Percentiles rank a stretch among this genome's conserved stretches.
phyloP scores from a whole-genome alignment of 2,888 invertebrate species.

The Ormyrus rosae region DNA sequence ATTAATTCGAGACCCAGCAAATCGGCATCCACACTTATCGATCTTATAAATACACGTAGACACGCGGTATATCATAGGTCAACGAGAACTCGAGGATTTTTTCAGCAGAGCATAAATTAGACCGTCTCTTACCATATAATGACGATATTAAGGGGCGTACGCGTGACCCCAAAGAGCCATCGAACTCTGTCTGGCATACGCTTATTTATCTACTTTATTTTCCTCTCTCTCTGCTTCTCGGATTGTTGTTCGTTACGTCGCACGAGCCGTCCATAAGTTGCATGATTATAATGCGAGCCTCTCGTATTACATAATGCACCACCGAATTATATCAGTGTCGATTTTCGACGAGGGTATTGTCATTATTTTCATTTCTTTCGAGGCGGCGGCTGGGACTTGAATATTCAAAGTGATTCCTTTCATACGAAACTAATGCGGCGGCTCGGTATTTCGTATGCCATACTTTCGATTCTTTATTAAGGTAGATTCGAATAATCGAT shows the following conservation, averaged over 20 bases:
- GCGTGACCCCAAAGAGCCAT: slow-evolving; percentile 30
- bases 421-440: slow-evolving; percentile 26
- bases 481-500: slow-evolving; percentile 43
- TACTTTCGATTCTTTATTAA: slow-evolving; percentile 31
- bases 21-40: slow-evolving; percentile 57
- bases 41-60: slow-evolving; percentile 69
- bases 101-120: slow-evolving; percentile 31
- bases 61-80: slow-evolving; percentile 51
- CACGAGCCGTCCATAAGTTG: slow-evolving; percentile 62
- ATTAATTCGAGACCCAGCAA: slow-evolving; percentile 31
- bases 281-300: slow-evolving; percentile 62
- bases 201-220: slow-evolving; percentile 27
- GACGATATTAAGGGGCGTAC: slow-evolving; percentile 31
- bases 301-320: slow-evolving; percentile 38
- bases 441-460: slow-evolving; percentile 21
- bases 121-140: slow-evolving; percentile 2
- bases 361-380: slow-evolving; percentile 26
- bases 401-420: slow-evolving; percentile 38
- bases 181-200: slow-evolving; percentile 46
- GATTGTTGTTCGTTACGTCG: slow-evolving; percentile 44
- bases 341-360: slow-evolving; percentile 38
- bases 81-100: background rate
- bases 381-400: slow-evolving; percentile 9
- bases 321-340: slow-evolving; percentile 58
- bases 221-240: slow-evolving; percentile 14